These are phyloP conservation scores for Drosophila monieri DNA, from an alignment of 2,888 invertebrate genomes.

Conservation along the genomic window DNA sequence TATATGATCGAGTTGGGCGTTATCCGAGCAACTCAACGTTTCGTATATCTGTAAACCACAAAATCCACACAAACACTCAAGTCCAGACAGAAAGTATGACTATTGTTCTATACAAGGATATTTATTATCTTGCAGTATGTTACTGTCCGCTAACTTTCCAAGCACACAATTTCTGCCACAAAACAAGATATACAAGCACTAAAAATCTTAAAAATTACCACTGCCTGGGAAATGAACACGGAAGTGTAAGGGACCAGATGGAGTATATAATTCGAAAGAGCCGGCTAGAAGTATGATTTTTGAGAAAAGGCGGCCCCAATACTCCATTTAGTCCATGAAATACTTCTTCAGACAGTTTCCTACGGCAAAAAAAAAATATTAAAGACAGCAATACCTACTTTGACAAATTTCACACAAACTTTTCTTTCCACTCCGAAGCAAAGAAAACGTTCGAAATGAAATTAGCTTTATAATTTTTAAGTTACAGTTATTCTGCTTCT, in stretches of 20 bases:
- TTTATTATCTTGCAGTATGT: constrained; percentile 56
- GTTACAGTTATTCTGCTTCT: constrained; percentile 84
- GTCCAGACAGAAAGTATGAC: constrained; percentile 43
- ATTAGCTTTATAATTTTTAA: constrained; percentile 81
- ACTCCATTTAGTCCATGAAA: not conserved
- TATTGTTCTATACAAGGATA: constrained; percentile 31
- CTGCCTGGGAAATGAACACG: constrained; percentile 33
- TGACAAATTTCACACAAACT: constrained; percentile 38
- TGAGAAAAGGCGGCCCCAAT: not conserved
- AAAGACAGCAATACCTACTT: constrained; percentile 23
- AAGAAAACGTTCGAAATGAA: constrained; percentile 48
- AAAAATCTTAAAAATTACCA: constrained; percentile 75
- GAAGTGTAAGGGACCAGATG: not conserved
- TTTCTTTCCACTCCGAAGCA: constrained; percentile 36
- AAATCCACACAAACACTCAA: constrained; percentile 13
- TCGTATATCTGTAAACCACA: constrained; percentile 43
- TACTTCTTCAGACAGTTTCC: constrained; percentile 1
- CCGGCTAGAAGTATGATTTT: not conserved
- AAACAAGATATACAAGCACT: constrained; percentile 38
- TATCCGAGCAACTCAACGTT: constrained; percentile 24
- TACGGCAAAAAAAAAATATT: constrained; percentile 8
- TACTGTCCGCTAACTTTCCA: constrained; percentile 70
- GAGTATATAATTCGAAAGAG: constrained; percentile 3
- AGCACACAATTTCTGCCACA: constrained; percentile 75
- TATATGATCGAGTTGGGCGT: constrained; percentile 26